Base-by-base conservation (phyloP, 2,797 vertebrate species). In the Myripristis murdjan region DNA sequence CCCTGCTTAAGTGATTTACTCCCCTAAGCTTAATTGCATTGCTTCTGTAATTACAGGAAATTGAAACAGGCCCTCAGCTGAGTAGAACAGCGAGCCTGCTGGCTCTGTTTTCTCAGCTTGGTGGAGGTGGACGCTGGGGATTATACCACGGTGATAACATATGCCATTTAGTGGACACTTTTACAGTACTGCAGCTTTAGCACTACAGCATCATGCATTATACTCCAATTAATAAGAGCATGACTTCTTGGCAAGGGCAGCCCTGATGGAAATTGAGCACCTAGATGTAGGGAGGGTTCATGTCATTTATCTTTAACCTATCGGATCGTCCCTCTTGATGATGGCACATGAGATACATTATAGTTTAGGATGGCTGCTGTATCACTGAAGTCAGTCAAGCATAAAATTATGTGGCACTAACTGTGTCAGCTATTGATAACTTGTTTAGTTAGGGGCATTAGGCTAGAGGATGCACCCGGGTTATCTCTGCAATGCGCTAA, bases 1-100 rank as follows among this genome's bases (percentile, higher is more conserved):
- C 22, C 86, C 82, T 77, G 64, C 90, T 91, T 91, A 92, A 91
- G 90, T 64, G 86, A 86, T 90, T 91, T 90, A 84, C 67, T 82
- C 75, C 57, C 64, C 77, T 84, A 80, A 89, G 83, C 84, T 82
- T 43, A 49, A 80, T 82, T 41, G 26, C 7, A 10, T 43, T 68
- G 64, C 6, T 77, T 48, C 85, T 84, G 85, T 93, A 91, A 91
- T 92, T 90, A 93, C 84, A 85, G 84, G 59, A 83, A 86, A 86
- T 58, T 76, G 85, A 87, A 78, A 69, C 77, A 66, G 85, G 71
- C 70, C 78, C 71, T 60, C 51, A 2, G 64, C 56, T 47, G 41
- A 60, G 35, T 49, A 66, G 35, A 33, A 56, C 2, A 64, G 6
- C 70, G 4, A 10, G 65, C 46, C 65, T 58, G 43, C 67, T 31